Base-by-base conservation (phyloP, 2,888 invertebrate genomes). In the Lithosia quadra region DNA sequence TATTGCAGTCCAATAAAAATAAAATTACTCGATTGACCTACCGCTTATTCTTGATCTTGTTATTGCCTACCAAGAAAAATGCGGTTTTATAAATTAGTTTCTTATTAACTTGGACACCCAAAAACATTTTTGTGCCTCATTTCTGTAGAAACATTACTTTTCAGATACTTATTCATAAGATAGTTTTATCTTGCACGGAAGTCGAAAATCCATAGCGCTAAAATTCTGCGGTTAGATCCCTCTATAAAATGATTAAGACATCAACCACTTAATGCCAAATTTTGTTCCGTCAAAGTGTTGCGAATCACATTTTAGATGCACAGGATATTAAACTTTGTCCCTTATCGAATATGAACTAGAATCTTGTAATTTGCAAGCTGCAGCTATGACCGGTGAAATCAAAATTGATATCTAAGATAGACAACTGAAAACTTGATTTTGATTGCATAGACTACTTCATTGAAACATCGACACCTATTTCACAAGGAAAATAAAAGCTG, bases 211-310 rank as follows among this genome's bases (percentile, higher is more conserved):
- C n/a, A 39, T 22, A 61, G 56, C 49, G 59, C 65, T 65, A 63
- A 57, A 67, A 69, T 73, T 72, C 57, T 72, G 73, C 55, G 77
- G 79, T 68, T 61, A 65, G 65, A 21, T 49, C 61, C 33, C 9
- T 34, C 61, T 61, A 63, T 43, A 55, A 69, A 69, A 67, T 73
- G 21, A 79, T 81, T 77, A 75, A 79, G 75, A 75, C 75, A 62
- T 81, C 73, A 78, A 76, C 74, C 74, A 57, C 65, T 65, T 73
- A 74, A 80, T 69, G 34, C 61, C 71, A 61, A 69, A 79, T 72
- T 74, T 59, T 58, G 39, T 70, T n/a, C 53, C 65, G 65, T 69
- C 65, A 72, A 61, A 34, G 36, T 63, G 60, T 66, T 49, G 36
- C 15, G 28, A 65, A 63, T 24, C 63, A 56, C 24, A 5, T 49